These are phyloP conservation scores for Channallabes apus DNA, from an alignment of 2,797 vertebrate genomes.

Conservation along the genomic window DNA sequence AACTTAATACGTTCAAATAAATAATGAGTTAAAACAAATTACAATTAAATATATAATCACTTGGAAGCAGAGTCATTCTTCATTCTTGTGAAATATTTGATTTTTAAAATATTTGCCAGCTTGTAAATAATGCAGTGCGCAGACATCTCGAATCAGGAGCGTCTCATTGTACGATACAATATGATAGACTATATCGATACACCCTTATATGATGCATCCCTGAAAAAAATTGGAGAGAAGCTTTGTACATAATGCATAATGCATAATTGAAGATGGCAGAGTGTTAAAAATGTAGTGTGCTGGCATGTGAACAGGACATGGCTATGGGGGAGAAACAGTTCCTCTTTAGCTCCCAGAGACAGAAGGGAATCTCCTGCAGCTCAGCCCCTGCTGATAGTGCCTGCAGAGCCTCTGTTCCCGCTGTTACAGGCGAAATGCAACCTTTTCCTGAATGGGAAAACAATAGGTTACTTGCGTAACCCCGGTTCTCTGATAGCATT, in stretches of 20 bases:
- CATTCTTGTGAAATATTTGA: conserved; percentile 46
- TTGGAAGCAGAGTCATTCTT: neutral
- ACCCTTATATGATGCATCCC: neutral
- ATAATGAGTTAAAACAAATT: neutral
- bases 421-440: neutral
- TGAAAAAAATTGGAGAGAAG: neutral
- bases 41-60: neutral
- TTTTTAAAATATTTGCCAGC: conserved; percentile 63
- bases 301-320: conserved; percentile 16
- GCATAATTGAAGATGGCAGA: conserved; percentile 16
- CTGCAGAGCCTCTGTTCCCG: neutral
- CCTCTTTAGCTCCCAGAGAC: conserved; percentile 14
- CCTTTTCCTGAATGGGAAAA: conserved; percentile 14
- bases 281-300: conserved; percentile 30
- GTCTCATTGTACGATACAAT: neutral
- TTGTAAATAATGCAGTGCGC: conserved; percentile 60
- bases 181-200: neutral
- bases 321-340: neutral
- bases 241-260: neutral
- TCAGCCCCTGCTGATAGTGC: conserved; percentile 23
- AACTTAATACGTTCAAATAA: neutral
- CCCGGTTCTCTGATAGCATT: too few relatives aligned
- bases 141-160: too few relatives aligned
- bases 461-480: too few relatives aligned
- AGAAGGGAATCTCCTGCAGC: conserved; percentile 39